A percentile compares a stretch with the other conserved stretches of the same genome.
Evolutionary conservation across 2,888 invertebrate species (phyloP).

Genomic region (Monoplex corrugatus): DNA sequence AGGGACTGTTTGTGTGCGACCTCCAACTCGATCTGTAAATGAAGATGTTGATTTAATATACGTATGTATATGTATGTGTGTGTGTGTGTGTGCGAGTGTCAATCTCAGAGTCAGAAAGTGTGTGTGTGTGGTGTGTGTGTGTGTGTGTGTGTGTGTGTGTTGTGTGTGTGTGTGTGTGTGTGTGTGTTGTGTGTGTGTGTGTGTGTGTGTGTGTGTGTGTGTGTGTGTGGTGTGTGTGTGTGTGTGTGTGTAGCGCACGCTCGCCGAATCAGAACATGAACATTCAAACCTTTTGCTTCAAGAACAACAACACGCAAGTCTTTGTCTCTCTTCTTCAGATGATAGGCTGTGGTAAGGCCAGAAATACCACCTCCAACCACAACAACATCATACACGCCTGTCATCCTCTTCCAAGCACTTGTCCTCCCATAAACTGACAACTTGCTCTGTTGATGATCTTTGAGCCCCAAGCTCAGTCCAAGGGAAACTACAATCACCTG

Average conservation of each 20-base stretch:
- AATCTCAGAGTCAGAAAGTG: too few relatives aligned
- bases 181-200: too few relatives aligned
- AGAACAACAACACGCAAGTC: conserved; percentile 76
- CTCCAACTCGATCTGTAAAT: conserved; percentile 78
- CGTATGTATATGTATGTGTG: background rate
- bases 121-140: too few relatives aligned
- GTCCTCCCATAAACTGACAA: too few relatives aligned
- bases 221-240: too few relatives aligned
- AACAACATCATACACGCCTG: conserved; percentile 71
- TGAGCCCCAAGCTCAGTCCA: background rate
- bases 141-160: too few relatives aligned
- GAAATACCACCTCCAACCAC: conserved; percentile 80
- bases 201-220: too few relatives aligned
- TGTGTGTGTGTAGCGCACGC: too few relatives aligned
- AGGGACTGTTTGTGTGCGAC: conserved; percentile 75
- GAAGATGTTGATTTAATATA: background rate
- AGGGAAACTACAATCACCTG: background rate
- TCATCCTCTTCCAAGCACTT: background rate
- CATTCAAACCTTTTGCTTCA: conserved; percentile 81
- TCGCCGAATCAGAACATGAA: too few relatives aligned
- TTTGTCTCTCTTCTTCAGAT: conserved; percentile 74
- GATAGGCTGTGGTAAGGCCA: conserved; percentile 80
- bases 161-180: too few relatives aligned
- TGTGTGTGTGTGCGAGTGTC: too few relatives aligned
- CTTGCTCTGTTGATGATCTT: too few relatives aligned